Base-by-base conservation (phyloP, 92 coral and sea anemone species). In the Epizoanthus scotinus region DNA sequence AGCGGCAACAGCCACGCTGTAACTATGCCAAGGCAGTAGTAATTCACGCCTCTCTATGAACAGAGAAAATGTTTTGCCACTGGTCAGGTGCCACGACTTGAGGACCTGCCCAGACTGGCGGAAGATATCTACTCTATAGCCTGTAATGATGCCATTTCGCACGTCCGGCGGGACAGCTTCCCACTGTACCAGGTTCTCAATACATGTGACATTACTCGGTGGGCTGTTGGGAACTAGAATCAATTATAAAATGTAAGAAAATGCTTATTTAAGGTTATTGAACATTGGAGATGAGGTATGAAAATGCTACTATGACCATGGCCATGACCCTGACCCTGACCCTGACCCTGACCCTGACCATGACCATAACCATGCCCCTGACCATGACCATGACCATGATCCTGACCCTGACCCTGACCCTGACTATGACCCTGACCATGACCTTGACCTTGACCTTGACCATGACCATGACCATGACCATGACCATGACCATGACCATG, bases 81-180 rank as follows among this genome's bases (percentile, higher is more conserved):
- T 63, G 42, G 28, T 63, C 40, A 63, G 40, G 19, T 29, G 44
- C 36, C 27, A 36, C 28, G 69, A 63, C 44, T 63, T 38, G 21
- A 29, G 25, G 69, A 63, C 3, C 19, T 29, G 21, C 20, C 26
- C 44, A 27, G 69, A 27, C 36, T 20, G 20, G 42, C 15, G 27
- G 69, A 27, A 63, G 17, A 63, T 27, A 17, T 63, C 69, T 63
- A 63, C 26, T 63, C 10, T 28, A n/a, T 63, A 63, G 44, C 42
- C 69, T 63, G 69, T 63, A 38, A 63, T 63, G 42, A 63, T 24
- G 7, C 69, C 69, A 63, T 63, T 63, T 63, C 69, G 28, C 36
- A 10, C 18, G 42, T n/a, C 19, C 36, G 5, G 44, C 54, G 34
- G 54, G 66, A 73, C 40, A 8, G 66, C 52, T 19, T 31, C 14